Evolutionary conservation across 2,888 invertebrate species (phyloP).

Genomic region (Pseudococcus jackbeardsleyi): DNA sequence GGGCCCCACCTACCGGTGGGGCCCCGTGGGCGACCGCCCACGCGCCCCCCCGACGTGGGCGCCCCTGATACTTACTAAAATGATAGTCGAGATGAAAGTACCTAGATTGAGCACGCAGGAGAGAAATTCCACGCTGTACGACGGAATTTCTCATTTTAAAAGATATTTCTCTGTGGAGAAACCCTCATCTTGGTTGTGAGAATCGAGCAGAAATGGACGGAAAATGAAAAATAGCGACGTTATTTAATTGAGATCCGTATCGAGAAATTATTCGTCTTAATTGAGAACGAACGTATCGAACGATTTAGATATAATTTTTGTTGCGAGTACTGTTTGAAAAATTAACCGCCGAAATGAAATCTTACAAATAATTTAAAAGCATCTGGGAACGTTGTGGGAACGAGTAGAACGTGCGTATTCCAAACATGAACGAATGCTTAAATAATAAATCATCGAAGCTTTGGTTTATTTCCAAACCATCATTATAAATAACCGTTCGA

Average conservation of each 20-base stretch:
- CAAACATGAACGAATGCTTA: conserved; percentile 8
- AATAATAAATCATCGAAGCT: conserved; percentile 33
- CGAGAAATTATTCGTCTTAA: not conserved
- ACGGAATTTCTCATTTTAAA: conserved; percentile 1
- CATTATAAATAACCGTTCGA: conserved; percentile 16
- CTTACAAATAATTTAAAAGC: conserved; percentile 37
- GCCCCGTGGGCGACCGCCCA: no score
- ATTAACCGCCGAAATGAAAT: not conserved
- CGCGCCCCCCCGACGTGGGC: no score
- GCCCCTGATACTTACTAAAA: no score
- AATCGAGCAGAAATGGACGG: not conserved
- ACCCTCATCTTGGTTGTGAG: not conserved
- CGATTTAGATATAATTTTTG: not conserved
- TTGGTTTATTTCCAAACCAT: conserved; percentile 33
- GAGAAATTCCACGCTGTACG: not conserved
- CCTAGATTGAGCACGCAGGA: not conserved
- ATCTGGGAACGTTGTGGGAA: not conserved
- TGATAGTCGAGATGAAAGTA: conserved; percentile 7
- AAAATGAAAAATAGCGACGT: conserved; percentile 18
- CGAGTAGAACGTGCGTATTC: not conserved
- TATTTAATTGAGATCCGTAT: conserved; percentile 28
- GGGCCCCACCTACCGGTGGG: no score
- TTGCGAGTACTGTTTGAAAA: not conserved
- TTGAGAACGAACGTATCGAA: not conserved
- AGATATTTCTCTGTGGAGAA: not conserved